Evolutionary conservation across 2,113 vertebrate species (phyloP), one percentile per base, ranked within the genome.

Genomic region (Romanogobio albipinnatus): DNA sequence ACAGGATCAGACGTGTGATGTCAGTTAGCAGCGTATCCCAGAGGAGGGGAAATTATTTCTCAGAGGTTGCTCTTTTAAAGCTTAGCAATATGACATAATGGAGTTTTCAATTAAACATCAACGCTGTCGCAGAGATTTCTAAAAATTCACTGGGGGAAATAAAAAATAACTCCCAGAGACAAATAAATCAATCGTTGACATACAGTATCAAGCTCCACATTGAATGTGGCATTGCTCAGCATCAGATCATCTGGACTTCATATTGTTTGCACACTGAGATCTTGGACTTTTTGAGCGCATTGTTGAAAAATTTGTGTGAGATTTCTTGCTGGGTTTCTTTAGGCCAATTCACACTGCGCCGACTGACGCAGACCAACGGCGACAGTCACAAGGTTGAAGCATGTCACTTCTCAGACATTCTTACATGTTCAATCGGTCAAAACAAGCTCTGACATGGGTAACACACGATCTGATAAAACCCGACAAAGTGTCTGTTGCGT

Each of bases 41-140:
- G 39, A 47, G 77, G 15, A 80, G 45, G 53, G 8, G 8, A 22
- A n/a, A 24, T 45, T 24, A 22, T 62, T 80, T 45, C 77, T 64
- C 77, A 62, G 58, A 45, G 58, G 58, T 77, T 75, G 11, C 13
- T n/a, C 84, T 49, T 89, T 83, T 4, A 80, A 29, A 80, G 58
- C 58, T 47, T 17, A 64, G n/a, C 36, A 26, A 56, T 24, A 13
- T 3, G 76, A 62, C n/a, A 61, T 24, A 78, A 61, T 45, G 56
- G 76, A 45, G 39, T 79, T 79, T 49, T 79, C 39, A 47, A 19
- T 79, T 47, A 29, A 79, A 15, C 15, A 47, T 26, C 43, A 62
- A 59, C 53, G 7, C 59, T 6, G 43, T 79, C 77, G 26, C n/a
- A 4, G 17, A 77, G 13, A 29, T n/a, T 53, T 58, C 43, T 14